Conservation (phyloP, 2,888 invertebrate genomes). For the Nomada fucata region DNA sequence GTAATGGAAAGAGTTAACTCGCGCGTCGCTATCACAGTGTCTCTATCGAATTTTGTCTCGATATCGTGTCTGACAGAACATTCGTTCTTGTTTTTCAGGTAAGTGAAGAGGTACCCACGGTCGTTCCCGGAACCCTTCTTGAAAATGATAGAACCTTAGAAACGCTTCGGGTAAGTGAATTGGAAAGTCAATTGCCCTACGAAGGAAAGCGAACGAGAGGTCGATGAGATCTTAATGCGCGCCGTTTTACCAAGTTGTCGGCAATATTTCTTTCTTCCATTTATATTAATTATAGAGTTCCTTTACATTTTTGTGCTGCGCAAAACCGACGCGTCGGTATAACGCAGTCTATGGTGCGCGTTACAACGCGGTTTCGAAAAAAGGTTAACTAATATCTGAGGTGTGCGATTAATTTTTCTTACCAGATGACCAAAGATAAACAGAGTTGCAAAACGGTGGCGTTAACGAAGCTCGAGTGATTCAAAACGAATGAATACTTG, state of each 20-base stretch:
- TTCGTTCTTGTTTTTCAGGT: constrained; percentile 35
- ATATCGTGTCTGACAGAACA: neutral
- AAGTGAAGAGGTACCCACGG: constrained; percentile 17
- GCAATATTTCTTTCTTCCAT: neutral
- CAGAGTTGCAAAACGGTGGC: too few species aligned
- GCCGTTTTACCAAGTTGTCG: neutral
- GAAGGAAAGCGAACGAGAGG: too few species aligned
- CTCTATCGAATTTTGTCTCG: neutral
- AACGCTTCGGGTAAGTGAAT: neutral
- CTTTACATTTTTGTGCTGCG: too few species aligned
- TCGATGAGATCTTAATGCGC: neutral
- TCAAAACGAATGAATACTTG: neutral
- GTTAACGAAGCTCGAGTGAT: too few species aligned
- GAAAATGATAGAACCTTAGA: neutral
- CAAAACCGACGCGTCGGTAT: too few species aligned
- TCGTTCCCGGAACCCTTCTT: neutral
- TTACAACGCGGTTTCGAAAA: too few species aligned
- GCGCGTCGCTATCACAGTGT: neutral
- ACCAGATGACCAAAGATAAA: too few species aligned
- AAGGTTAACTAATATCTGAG: too few species aligned
- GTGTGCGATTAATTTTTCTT: too few species aligned
- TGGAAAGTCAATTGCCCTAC: neutral
- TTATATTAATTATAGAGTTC: too few species aligned
- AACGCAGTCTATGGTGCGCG: too few species aligned
- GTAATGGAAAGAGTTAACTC: constrained; percentile 9